Evolutionary conservation across 2,797 vertebrate species (phyloP), one percentile per base, ranked within the genome.

Genomic region (Austrolebias charrua): DNA sequence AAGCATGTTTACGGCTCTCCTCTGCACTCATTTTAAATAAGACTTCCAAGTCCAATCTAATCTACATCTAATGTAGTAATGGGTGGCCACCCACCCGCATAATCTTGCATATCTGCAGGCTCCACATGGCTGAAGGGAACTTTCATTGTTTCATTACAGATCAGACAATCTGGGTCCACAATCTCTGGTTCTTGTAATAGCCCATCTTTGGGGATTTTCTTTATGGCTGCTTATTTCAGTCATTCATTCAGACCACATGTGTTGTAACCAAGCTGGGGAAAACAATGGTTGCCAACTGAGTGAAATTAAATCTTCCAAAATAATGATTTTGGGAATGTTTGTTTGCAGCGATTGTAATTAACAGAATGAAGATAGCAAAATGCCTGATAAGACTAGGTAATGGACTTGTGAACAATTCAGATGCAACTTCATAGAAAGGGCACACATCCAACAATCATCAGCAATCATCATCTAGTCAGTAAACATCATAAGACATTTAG

Each of bases 1-100:
- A 67, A 74, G 75, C 82, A 76, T 89, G 86, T 92, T 92, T 90
- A 90, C 84, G 81, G 79, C 80, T 68, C 76, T 87, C 78, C 84
- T 87, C 83, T 81, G 77, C 85, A 80, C 69, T 80, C 63, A 42
- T 87, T 86, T 89, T 79, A 89, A 88, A 82, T 4, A 66, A 55
- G 71, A 75, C 75, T 90, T 89, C 86, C 66, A 59, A 71, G 60
- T 90, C 76, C 62, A 75, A 87, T 88, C 82, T 88, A 85, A 90
- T 91, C 87, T 90, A 79, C 79, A 86, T 90, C 83, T 88, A 85
- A 88, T 86, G 86, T 78, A 77, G 66, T 70, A 64, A 53, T 40
- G 45, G 48, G 74, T 81, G 78, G 83, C 83, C 38, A 20, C 61
- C 71, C 60, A 53, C 83, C 79, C 82, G 79, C 86, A 79, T 82